phyloP scores from a whole-genome alignment of 2,888 invertebrate species.

The Trachelus iudaicus region DNA sequence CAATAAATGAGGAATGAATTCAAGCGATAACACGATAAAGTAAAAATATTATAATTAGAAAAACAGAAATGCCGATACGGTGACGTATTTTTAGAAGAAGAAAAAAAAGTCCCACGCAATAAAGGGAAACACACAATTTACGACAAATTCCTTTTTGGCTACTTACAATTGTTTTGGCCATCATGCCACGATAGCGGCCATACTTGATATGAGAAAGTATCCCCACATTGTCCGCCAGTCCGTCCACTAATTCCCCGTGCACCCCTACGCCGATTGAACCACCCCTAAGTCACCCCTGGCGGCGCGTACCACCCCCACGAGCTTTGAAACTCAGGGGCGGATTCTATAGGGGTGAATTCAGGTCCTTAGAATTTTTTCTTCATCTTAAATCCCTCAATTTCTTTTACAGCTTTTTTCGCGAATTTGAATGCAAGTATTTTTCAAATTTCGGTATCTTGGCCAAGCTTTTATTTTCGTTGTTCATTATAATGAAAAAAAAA shows the following conservation, averaged over 20 bases:
- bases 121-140: not conserved
- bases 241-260: constrained; percentile 62
- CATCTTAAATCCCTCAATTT: not conserved
- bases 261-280: constrained; percentile 59
- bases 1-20: not conserved
- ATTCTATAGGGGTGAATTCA: not conserved
- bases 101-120: constrained; percentile 15
- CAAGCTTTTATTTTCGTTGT: too few relatives aligned
- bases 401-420: not conserved
- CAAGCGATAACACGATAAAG: not conserved
- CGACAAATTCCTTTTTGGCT: constrained; percentile 24
- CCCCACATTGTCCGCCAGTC: constrained; percentile 63
- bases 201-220: constrained; percentile 66
- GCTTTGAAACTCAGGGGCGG: constrained; percentile 54
- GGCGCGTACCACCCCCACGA: constrained; percentile 33
- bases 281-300: constrained; percentile 45
- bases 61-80: not conserved
- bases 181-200: constrained; percentile 66
- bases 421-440: not conserved
- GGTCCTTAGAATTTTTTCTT: not conserved
- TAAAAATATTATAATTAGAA: not conserved
- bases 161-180: constrained; percentile 66
- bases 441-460: too few relatives aligned
- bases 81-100: constrained; percentile 3
- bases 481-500: too few relatives aligned